Percentiles rank a stretch among this genome's conserved stretches.
These are phyloP conservation scores for Xestia c-nigrum DNA, from an alignment of 2,888 invertebrate species.

Conservation along the genomic window DNA sequence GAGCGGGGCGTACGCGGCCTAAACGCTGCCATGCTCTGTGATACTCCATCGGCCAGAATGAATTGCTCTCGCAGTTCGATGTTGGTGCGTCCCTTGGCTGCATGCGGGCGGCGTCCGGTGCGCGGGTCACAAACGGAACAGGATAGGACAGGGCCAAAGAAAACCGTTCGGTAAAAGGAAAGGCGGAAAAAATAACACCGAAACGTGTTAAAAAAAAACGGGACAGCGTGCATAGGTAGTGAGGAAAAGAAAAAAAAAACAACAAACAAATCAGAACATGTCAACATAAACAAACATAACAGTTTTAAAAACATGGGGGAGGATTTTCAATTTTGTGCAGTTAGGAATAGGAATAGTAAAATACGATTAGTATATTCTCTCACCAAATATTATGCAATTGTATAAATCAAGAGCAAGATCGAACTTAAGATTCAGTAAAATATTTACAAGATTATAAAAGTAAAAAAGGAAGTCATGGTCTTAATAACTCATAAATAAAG, in stretches of 20 bases:
- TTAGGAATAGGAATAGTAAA: slow-evolving; percentile 87
- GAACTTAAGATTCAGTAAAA: neutral
- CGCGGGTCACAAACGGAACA: slow-evolving; percentile 81
- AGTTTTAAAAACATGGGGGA: slow-evolving; percentile 77
- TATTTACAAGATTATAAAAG: neutral
- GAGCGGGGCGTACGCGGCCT: slow-evolving; percentile 97
- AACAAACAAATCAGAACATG: slow-evolving; percentile 90
- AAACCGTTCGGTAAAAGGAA: slow-evolving; percentile 87
- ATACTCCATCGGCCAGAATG: slow-evolving; percentile 99
- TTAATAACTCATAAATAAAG: neutral
- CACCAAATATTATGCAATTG: slow-evolving; percentile 83
- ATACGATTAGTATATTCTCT: slow-evolving; percentile 88
- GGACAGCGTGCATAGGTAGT: slow-evolving; percentile 89
- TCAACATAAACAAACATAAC: slow-evolving; percentile 87
- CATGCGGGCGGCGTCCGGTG: slow-evolving; percentile 91
- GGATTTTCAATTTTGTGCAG: slow-evolving; percentile 84
- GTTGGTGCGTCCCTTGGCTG: slow-evolving; percentile 99
- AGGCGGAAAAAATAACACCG: slow-evolving; percentile 84
- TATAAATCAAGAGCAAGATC: slow-evolving; percentile 85
- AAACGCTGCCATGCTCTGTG: slow-evolving; percentile 99
- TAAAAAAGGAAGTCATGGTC: neutral
- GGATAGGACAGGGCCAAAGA: slow-evolving; percentile 80
- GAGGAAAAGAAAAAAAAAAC: slow-evolving; percentile 87
- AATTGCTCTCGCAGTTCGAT: slow-evolving; percentile 99
- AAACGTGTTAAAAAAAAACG: slow-evolving; percentile 84